phyloP scores from a whole-genome alignment of 2,113 vertebrate species.

The Dipodomys stephensi region DNA sequence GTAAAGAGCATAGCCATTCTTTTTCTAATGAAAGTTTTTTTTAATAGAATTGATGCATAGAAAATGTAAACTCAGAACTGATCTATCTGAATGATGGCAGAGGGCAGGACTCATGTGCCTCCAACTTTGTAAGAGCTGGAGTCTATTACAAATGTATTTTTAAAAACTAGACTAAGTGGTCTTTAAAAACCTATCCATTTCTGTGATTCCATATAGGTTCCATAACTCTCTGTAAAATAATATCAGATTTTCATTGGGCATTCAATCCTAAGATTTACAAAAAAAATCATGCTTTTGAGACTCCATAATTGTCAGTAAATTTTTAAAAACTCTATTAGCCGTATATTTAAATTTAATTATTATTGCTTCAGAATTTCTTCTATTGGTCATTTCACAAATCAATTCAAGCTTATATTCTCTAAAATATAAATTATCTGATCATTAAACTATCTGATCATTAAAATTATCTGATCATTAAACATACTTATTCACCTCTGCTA shows the following conservation, averaged over 20 bases:
- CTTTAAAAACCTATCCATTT: background rate
- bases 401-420: background rate
- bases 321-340: background rate
- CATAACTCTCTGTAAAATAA: background rate
- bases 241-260: background rate
- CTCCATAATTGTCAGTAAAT: background rate
- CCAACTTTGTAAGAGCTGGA: background rate
- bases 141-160: background rate
- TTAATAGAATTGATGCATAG: background rate
- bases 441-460: background rate
- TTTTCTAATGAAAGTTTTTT: background rate
- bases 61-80: background rate
- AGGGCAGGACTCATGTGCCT: accelerated
- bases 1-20: slow-evolving; percentile 1
- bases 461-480: background rate
- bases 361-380: slow-evolving; percentile 21
- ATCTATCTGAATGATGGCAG: background rate
- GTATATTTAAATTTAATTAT: background rate
- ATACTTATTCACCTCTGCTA: background rate
- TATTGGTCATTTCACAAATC: background rate
- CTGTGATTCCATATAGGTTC: background rate
- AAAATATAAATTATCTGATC: background rate
- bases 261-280: background rate
- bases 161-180: background rate
- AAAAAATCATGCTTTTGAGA: background rate